phyloP scores from a whole-genome alignment of 2,888 invertebrate genomes.

The Lycophotia porphyrea region DNA sequence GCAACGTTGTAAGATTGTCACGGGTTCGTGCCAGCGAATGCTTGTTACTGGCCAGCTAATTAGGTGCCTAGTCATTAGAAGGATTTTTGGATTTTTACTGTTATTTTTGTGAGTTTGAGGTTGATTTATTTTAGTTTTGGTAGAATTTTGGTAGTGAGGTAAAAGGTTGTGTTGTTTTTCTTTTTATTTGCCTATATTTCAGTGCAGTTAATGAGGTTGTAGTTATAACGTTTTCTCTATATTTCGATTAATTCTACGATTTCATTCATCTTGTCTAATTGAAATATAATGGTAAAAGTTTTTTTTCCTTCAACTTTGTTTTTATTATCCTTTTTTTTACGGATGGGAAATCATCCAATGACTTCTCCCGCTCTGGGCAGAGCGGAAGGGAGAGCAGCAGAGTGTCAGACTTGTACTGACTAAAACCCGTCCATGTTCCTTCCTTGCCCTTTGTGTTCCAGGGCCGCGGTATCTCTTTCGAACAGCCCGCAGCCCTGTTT shows the following conservation, averaged over 20 bases:
- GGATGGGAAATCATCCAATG: too few species aligned
- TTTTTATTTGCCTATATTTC: background rate
- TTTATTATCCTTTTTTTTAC: too few species aligned
- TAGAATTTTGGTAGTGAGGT: background rate
- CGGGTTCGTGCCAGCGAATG: conserved; percentile 64
- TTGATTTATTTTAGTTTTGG: conserved; percentile 46
- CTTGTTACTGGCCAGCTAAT: conserved; percentile 59
- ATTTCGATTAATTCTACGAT: background rate
- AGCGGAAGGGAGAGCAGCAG: too few species aligned
- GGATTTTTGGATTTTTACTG: conserved; percentile 25
- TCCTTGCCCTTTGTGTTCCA: too few species aligned
- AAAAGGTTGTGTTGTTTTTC: background rate
- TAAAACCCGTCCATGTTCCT: too few species aligned
- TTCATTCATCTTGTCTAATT: background rate
- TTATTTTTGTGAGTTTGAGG: conserved; percentile 45
- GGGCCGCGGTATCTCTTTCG: too few species aligned
- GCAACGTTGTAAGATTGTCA: conserved; percentile 63
- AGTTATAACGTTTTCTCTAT: background rate
- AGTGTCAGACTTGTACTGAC: too few species aligned
- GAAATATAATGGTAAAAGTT: background rate
- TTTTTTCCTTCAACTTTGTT: background rate
- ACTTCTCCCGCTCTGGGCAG: too few species aligned
- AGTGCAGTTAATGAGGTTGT: background rate
- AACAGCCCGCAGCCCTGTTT: too few species aligned
- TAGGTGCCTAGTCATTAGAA: conserved; percentile 65